These are phyloP conservation scores for Campoletis sonorensis DNA, from an alignment of 1,140 invertebrate species.

Conservation along the genomic window DNA sequence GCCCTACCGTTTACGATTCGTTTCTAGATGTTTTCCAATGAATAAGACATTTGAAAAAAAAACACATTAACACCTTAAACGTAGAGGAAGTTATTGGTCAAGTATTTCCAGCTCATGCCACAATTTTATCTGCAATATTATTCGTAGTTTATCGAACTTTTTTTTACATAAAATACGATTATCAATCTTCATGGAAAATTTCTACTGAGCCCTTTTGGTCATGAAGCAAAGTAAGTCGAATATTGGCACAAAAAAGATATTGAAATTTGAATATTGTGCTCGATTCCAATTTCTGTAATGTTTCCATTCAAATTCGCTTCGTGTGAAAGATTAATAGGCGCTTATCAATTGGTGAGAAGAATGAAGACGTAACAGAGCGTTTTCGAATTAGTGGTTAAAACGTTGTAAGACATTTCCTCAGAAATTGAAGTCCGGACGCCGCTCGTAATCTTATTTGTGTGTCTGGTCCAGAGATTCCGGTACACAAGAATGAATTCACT, in stretches of 20 bases:
- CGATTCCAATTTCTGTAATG: not conserved
- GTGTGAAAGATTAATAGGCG: not conserved
- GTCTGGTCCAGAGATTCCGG: not conserved
- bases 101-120: no score
- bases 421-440: no score
- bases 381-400: slow-evolving; percentile 3
- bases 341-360: not conserved
- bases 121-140: no score
- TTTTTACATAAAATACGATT: no score
- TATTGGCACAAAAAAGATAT: not conserved
- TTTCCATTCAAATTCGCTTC: not conserved
- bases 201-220: no score
- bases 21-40: no score
- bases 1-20: no score
- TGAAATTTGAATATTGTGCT: no score
- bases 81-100: not conserved
- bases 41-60: no score
- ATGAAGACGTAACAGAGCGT: not conserved
- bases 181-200: no score
- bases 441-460: not conserved
- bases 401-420: not conserved
- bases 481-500: not conserved
- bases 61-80: not conserved
- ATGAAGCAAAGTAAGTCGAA: no score
- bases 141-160: no score